These are phyloP conservation scores for Xylota segnis DNA, from an alignment of 2,888 invertebrate species.

Conservation along the genomic window DNA sequence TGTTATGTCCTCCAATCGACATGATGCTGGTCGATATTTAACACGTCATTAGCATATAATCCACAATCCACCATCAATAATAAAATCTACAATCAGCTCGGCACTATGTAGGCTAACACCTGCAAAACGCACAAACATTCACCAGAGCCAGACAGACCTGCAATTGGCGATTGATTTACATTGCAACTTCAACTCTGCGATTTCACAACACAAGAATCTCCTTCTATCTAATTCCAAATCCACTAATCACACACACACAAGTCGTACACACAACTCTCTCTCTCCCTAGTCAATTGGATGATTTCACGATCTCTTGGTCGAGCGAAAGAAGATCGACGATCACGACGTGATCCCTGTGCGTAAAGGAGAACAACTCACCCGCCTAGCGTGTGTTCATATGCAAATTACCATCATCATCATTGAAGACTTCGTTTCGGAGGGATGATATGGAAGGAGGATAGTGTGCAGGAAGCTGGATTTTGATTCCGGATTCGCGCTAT, in stretches of 20 bases:
- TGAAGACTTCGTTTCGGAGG: slow-evolving; percentile 5
- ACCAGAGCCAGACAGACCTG: slow-evolving; percentile 16
- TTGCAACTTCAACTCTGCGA: slow-evolving; percentile 36
- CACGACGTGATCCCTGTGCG: slow-evolving; percentile 63
- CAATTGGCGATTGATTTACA: slow-evolving; percentile 71
- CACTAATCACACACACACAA: slow-evolving; percentile 73
- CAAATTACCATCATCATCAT: slow-evolving; percentile 75
- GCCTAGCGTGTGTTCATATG: slow-evolving; percentile 73
- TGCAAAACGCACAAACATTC: slow-evolving; percentile 38
- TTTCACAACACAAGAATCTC: slow-evolving; percentile 45
- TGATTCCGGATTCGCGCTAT: slow-evolving; percentile 63
- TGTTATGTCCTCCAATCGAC: neutral
- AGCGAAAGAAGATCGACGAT: slow-evolving; percentile 61
- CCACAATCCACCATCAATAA: slow-evolving; percentile 46
- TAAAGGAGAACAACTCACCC: slow-evolving; percentile 56
- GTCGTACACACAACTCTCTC: slow-evolving; percentile 55
- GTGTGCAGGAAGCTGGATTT: slow-evolving; percentile 52
- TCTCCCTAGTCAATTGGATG: slow-evolving; percentile 66
- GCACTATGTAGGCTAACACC: slow-evolving; percentile 70
- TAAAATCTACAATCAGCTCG: slow-evolving; percentile 29
- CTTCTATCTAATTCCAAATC: slow-evolving; percentile 63
- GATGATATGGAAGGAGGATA: slow-evolving; percentile 52
- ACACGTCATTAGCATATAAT: slow-evolving; percentile 67
- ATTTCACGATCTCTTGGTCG: slow-evolving; percentile 60
- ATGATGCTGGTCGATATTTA: slow-evolving; percentile 59